phyloP scores from a whole-genome alignment of 2,888 invertebrate genomes.

The Athalia rosae region DNA sequence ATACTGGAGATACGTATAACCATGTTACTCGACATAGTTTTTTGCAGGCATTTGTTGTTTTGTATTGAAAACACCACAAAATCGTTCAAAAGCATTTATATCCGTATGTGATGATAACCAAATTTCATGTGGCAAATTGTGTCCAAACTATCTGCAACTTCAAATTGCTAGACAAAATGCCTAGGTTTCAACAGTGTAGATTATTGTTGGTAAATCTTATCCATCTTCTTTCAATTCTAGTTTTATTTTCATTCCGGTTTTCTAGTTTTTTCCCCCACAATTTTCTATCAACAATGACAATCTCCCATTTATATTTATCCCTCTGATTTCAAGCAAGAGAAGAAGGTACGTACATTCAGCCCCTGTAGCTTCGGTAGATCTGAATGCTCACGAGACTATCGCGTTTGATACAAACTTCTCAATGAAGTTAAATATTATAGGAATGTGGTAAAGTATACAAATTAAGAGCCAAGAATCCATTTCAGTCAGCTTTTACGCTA shows the following conservation, averaged over 20 bases:
- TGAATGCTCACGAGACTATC: conserved; percentile 27
- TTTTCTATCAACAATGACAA: conserved; percentile 29
- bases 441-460: conserved; percentile 26
- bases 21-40: conserved; percentile 55
- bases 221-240: conserved; percentile 33
- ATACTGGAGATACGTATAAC: conserved; percentile 43
- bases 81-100: conserved; percentile 52
- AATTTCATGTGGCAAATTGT: conserved; percentile 53
- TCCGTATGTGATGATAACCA: conserved; percentile 30
- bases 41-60: conserved; percentile 57
- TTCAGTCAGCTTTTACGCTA: conserved; percentile 27
- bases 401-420: conserved; percentile 30
- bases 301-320: conserved; percentile 19
- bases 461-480: conserved; percentile 40
- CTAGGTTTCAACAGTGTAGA: conserved; percentile 48
- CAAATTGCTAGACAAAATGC: conserved; percentile 60
- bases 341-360: conserved; percentile 22
- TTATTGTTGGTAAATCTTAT: conserved; percentile 10
- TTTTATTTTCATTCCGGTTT: conserved; percentile 32
- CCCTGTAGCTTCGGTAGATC: conserved; percentile 21
- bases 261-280: neutral
- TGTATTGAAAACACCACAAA: conserved; percentile 58
- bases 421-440: conserved; percentile 33
- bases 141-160: conserved; percentile 56
- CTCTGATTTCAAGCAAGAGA: conserved; percentile 25